These are phyloP conservation scores for Caenorhabditis afra DNA, from an alignment of 2,888 invertebrate species.

Conservation along the genomic window DNA sequence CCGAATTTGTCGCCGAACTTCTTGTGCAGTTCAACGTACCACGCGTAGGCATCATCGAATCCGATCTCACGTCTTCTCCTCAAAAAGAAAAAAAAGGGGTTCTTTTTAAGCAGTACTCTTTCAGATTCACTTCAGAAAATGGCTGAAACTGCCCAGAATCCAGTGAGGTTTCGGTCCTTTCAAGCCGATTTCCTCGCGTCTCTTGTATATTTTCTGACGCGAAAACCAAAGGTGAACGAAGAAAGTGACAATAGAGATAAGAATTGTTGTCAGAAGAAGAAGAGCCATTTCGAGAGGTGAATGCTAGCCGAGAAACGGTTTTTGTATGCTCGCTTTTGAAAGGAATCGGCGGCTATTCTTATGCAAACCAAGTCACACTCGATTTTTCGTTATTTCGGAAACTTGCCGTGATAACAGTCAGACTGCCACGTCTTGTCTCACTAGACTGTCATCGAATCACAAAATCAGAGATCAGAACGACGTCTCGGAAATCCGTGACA, in stretches of 20 bases:
- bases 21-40: conserved; percentile 28
- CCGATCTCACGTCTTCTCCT: conserved; percentile 23
- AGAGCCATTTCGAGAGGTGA: conserved; percentile 7
- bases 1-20: conserved; percentile 51
- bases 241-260: background rate
- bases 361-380: too few species aligned
- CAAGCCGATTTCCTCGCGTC: conserved; percentile 32
- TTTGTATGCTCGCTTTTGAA: too few species aligned
- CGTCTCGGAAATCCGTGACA: too few species aligned
- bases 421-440: too few species aligned
- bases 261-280: background rate
- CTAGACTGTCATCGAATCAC: too few species aligned
- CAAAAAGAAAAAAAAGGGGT: background rate
- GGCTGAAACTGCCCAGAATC: conserved; percentile 52
- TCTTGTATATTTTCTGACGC: background rate
- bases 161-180: conserved; percentile 50
- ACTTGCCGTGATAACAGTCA: too few species aligned
- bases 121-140: conserved; percentile 25
- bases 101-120: too few species aligned
- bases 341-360: too few species aligned
- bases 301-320: too few species aligned
- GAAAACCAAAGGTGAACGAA: background rate
- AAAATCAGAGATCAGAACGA: too few species aligned
- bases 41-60: conserved; percentile 50
- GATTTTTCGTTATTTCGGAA: too few species aligned